Evolutionary conservation across 2,113 vertebrate species (phyloP).

Genomic region (Lophochroa leadbeateri): DNA sequence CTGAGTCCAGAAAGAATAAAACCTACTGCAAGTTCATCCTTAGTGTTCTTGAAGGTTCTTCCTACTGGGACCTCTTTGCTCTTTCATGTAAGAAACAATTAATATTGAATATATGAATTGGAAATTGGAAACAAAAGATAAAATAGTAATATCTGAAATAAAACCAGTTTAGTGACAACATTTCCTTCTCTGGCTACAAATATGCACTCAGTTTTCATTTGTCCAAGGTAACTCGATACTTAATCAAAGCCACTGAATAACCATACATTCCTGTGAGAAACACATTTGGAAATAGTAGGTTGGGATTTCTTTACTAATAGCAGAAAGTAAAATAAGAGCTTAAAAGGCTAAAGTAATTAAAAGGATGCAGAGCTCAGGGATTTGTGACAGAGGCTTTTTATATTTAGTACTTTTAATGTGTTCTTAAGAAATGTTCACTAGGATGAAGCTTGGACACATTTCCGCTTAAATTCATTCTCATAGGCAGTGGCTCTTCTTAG

Average conservation of each 20-base stretch:
- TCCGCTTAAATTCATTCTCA: neutral
- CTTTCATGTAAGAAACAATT: neutral
- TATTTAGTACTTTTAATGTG: neutral
- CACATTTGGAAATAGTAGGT: neutral
- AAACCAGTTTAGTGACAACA: neutral
- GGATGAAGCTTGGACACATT: neutral
- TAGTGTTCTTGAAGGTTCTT: neutral
- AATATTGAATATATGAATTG: neutral
- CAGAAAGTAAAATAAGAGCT: neutral
- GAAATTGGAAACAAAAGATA: neutral
- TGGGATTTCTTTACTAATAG: neutral
- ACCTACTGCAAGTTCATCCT: neutral
- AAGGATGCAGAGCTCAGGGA: neutral
- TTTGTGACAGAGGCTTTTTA: neutral
- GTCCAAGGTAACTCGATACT: neutral
- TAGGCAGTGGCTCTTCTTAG: neutral
- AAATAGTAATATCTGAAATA: neutral
- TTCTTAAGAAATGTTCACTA: neutral
- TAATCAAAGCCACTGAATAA: neutral
- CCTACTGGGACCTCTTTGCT: neutral
- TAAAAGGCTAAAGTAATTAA: neutral
- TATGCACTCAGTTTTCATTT: neutral
- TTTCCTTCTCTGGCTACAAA: neutral
- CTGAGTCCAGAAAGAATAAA: neutral
- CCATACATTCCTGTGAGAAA: neutral